phyloP scores from a whole-genome alignment of 1,140 invertebrate genomes.

The Periplaneta americana region DNA sequence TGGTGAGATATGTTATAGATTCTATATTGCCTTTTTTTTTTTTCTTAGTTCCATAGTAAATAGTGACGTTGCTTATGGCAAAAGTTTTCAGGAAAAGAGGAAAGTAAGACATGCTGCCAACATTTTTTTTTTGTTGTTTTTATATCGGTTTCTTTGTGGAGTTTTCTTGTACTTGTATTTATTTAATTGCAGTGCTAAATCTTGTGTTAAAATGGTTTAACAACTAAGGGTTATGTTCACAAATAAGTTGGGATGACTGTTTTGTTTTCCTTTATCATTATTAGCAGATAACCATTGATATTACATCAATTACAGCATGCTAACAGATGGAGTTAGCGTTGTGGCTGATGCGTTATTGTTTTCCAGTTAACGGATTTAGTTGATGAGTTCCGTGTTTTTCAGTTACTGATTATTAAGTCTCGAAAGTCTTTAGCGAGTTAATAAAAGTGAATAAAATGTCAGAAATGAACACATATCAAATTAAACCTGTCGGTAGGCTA shows the following conservation, averaged over 20 bases:
- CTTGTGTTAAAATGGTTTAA: not conserved
- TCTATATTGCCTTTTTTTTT: not conserved
- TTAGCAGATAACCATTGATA: not conserved
- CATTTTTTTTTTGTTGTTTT: not conserved
- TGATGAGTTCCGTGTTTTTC: not conserved
- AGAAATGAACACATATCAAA: not conserved
- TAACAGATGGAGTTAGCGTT: not conserved
- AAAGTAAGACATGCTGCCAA: not conserved
- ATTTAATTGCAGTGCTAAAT: conserved; percentile 2
- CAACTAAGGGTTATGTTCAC: not conserved
- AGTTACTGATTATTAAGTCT: not conserved
- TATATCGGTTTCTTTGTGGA: not conserved
- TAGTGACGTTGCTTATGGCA: not conserved
- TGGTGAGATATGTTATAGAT: not conserved
- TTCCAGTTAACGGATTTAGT: not conserved
- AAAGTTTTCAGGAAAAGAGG: not conserved
- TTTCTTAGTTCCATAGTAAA: not conserved
- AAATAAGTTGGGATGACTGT: not conserved
- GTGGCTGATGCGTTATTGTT: no score
- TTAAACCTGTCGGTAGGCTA: no score
- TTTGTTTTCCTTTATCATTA: not conserved
- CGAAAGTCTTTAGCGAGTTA: not conserved
- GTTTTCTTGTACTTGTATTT: not conserved
- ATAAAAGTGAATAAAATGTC: not conserved
- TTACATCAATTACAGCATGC: not conserved